Conservation (phyloP, 92 coral and sea anemone species). For the Paragorgia papillata region DNA sequence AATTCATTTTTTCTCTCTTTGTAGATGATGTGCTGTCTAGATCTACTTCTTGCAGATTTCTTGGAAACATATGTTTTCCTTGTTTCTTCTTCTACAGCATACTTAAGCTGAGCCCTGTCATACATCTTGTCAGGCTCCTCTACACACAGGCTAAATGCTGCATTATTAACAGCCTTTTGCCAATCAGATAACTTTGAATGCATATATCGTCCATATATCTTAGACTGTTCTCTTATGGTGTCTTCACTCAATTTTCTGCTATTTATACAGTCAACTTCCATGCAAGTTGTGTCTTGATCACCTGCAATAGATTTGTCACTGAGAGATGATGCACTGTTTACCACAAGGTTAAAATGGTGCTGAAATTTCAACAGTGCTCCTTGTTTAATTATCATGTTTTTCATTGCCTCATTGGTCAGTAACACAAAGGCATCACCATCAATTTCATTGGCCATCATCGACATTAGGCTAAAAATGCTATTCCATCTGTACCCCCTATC, state of each 20-base stretch:
- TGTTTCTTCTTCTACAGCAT: constrained; percentile 42
- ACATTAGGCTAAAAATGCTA: too few species aligned
- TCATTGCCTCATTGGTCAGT: constrained; percentile 21
- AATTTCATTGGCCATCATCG: not conserved
- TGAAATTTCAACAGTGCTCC: constrained; percentile 25
- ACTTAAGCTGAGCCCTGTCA: constrained; percentile 40
- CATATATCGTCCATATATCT: constrained; percentile 41
- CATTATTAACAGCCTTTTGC: constrained; percentile 45
- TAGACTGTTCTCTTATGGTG: constrained; percentile 47
- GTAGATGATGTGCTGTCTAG: constrained; percentile 14
- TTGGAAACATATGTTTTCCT: constrained; percentile 39
- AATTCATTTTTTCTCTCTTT: too few species aligned
- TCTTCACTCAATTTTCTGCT: constrained; percentile 31
- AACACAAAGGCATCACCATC: constrained; percentile 23
- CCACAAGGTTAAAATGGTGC: not conserved
- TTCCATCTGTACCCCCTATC: too few species aligned
- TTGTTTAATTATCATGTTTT: constrained; percentile 1
- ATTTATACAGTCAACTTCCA: too few species aligned
- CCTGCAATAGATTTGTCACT: too few species aligned
- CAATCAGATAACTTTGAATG: constrained; percentile 37
- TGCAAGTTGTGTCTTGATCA: too few species aligned
- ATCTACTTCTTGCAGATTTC: constrained; percentile 30
- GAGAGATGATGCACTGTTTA: too few species aligned
- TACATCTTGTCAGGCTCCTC: constrained; percentile 43
- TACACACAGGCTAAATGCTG: constrained; percentile 32